These are phyloP conservation scores for Nephrotoma appendiculata DNA, from an alignment of 2,888 invertebrate genomes.

Conservation along the genomic window DNA sequence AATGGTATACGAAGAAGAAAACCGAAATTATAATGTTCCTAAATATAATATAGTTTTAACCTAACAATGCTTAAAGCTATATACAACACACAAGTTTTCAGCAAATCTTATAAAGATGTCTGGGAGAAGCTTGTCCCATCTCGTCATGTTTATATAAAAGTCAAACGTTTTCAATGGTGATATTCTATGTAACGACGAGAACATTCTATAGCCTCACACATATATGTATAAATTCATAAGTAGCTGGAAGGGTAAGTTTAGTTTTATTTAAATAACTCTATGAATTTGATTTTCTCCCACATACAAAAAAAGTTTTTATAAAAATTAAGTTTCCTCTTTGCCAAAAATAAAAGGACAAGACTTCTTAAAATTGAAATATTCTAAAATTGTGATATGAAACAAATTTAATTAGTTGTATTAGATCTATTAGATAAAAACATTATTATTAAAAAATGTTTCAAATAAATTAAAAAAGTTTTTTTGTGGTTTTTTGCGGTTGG, in stretches of 20 bases:
- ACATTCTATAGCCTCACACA: background rate
- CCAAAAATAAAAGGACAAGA: too few relatives aligned
- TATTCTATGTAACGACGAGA: background rate
- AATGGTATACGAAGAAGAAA: background rate
- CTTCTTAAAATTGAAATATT: too few relatives aligned
- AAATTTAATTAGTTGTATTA: too few relatives aligned
- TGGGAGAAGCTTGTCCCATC: background rate
- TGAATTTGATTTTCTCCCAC: background rate
- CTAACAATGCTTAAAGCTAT: background rate
- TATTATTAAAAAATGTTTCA: too few relatives aligned
- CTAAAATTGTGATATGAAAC: too few relatives aligned
- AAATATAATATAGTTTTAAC: background rate
- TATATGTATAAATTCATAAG: background rate
- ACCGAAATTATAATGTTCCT: background rate
- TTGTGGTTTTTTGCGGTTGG: too few relatives aligned
- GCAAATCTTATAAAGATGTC: background rate
- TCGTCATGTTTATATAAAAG: background rate
- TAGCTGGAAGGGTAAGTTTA: background rate
- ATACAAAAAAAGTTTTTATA: background rate
- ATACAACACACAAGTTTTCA: background rate
- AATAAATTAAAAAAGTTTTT: too few relatives aligned
- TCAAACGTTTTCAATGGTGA: background rate
- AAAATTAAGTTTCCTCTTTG: too few relatives aligned
- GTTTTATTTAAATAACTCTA: background rate
- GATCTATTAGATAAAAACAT: too few relatives aligned